phyloP scores from a whole-genome alignment of 2,113 vertebrate species.

The Colistium nudipinnis region DNA sequence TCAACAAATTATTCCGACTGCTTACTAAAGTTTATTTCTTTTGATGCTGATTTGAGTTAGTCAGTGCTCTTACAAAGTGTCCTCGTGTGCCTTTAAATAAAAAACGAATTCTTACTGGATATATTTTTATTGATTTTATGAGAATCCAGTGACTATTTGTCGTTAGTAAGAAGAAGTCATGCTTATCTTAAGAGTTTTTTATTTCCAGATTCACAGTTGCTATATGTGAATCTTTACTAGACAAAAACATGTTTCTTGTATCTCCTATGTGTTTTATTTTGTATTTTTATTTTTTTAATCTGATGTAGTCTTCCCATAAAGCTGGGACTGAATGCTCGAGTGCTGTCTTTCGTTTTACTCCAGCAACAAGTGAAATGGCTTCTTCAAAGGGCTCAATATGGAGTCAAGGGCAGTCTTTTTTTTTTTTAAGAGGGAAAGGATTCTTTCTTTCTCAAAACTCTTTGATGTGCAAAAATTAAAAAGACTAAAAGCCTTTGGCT shows the following conservation, averaged over 20 bases:
- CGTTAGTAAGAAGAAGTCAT: not conserved
- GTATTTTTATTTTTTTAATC: conserved; percentile 38
- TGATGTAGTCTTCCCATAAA: conserved; percentile 12
- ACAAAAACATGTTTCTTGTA: too few relatives aligned
- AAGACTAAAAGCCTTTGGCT: conserved; percentile 60
- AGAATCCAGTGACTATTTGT: conserved; percentile 4
- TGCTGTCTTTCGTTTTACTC: conserved; percentile 50
- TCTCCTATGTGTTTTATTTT: too few relatives aligned
- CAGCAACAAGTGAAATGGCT: conserved; percentile 62
- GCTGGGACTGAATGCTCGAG: conserved; percentile 29
- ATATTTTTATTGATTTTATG: not conserved
- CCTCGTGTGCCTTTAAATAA: conserved; percentile 5
- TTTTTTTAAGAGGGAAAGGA: conserved; percentile 52
- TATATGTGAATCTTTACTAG: too few relatives aligned
- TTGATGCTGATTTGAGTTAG: conserved; percentile 15
- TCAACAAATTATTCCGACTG: conserved; percentile 6
- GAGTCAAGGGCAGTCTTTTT: conserved; percentile 61
- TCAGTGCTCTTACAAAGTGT: conserved; percentile 1
- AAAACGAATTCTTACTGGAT: not conserved
- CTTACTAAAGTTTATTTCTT: conserved; percentile 9
- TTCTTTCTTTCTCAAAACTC: conserved; percentile 47
- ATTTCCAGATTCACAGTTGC: conserved; percentile 1
- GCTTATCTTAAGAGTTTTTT: not conserved
- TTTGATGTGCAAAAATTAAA: conserved; percentile 61
- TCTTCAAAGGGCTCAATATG: conserved; percentile 59